These are phyloP conservation scores for Lasioglossum pauxillum DNA, from an alignment of 2,888 invertebrate species.

Conservation along the genomic window DNA sequence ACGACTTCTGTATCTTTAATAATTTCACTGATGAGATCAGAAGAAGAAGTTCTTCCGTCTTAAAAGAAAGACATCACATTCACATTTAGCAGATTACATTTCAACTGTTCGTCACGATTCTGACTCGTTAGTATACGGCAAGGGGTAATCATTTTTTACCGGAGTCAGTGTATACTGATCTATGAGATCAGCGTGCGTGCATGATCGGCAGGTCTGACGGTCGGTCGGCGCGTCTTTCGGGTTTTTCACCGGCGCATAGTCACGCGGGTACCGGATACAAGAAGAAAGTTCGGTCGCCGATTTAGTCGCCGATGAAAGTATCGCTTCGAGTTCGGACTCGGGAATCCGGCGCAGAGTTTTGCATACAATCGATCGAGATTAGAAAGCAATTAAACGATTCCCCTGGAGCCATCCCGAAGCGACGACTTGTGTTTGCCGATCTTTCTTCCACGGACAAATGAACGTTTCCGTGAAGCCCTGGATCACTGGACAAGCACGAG, in stretches of 20 bases:
- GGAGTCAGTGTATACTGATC: too few relatives aligned
- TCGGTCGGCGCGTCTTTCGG: not conserved
- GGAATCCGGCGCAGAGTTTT: constrained; percentile 60
- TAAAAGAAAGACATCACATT: too few relatives aligned
- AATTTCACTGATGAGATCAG: too few relatives aligned
- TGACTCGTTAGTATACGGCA: too few relatives aligned
- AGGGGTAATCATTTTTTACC: too few relatives aligned
- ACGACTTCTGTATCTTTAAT: too few relatives aligned
- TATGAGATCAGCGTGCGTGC: not conserved
- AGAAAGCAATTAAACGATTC: constrained; percentile 26
- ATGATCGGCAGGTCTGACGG: too few relatives aligned
- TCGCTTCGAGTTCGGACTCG: constrained; percentile 69
- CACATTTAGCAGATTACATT: too few relatives aligned
- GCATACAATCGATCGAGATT: constrained; percentile 57
- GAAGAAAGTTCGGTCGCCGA: constrained; percentile 54
- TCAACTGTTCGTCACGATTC: too few relatives aligned
- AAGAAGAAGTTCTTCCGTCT: too few relatives aligned
- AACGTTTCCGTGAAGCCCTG: not conserved
- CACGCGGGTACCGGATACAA: constrained; percentile 54
- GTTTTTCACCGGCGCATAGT: not conserved
- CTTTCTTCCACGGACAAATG: not conserved
- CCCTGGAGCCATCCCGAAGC: not conserved
- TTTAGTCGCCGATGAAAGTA: constrained; percentile 59
- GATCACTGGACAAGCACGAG: not conserved
- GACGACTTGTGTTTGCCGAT: not conserved